Evolutionary conservation across 2,797 vertebrate species (phyloP).

Genomic region (Setipinna tenuifilis): DNA sequence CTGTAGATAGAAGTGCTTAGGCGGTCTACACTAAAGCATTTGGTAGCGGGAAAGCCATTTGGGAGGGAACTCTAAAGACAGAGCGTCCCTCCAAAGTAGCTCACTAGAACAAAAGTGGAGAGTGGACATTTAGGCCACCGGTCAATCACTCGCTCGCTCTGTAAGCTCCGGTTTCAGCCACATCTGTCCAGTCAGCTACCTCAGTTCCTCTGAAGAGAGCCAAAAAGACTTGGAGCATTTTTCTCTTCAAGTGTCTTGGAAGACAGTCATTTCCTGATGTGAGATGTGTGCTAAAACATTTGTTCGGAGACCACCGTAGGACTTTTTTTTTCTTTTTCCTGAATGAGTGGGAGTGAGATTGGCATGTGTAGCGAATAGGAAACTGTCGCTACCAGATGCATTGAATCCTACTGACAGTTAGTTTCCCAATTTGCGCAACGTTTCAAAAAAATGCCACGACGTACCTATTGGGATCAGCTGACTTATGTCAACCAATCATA

Average conservation of each 20-base stretch:
- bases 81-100: not conserved
- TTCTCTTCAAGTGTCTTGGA: not conserved
- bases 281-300: too few species aligned
- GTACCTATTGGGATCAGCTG: too few species aligned
- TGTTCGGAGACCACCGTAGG: too few species aligned
- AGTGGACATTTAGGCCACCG: conserved; percentile 21
- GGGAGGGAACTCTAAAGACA: not conserved
- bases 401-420: too few species aligned
- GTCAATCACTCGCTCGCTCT: not conserved
- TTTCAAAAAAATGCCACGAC: too few species aligned
- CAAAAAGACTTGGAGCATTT: not conserved
- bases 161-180: not conserved
- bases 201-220: not conserved
- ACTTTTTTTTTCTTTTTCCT: too few species aligned
- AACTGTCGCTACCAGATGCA: too few species aligned
- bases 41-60: not conserved
- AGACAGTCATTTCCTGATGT: not conserved
- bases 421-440: too few species aligned
- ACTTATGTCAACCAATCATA: too few species aligned
- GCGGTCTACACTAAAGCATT: not conserved
- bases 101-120: not conserved
- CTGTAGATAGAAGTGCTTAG: not conserved
- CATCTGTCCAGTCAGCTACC: conserved; percentile 9
- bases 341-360: too few species aligned
- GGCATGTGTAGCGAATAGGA: too few species aligned